Evolutionary conservation across 2,797 vertebrate genomes (phyloP).

Genomic region (Poecilia wingei): DNA sequence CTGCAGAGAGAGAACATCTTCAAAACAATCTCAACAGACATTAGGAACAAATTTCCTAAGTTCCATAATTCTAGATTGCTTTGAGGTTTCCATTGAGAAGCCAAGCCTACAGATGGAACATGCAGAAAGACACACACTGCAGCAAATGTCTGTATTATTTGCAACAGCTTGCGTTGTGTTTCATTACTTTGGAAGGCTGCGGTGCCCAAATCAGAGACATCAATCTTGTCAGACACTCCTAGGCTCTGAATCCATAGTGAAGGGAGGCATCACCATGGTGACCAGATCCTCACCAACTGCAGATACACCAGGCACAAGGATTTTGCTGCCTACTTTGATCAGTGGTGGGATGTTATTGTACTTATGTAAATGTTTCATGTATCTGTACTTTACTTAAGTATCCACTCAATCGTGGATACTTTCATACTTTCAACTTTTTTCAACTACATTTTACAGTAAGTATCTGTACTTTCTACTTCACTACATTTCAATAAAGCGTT

Average conservation of each 20-base stretch:
- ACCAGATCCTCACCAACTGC: not conserved
- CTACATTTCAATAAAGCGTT: too few species aligned
- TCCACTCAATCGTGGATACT: too few species aligned
- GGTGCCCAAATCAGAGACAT: not conserved
- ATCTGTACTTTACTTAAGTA: too few species aligned
- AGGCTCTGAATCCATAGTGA: not conserved
- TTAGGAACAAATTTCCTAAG: not conserved
- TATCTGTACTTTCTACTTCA: too few species aligned
- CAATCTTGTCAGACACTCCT: not conserved
- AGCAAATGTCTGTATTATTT: not conserved
- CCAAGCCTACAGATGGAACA: not conserved
- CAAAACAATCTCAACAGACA: not conserved
- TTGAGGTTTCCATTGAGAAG: not conserved
- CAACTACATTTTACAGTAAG: too few species aligned
- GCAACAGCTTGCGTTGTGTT: not conserved
- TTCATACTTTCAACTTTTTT: too few species aligned
- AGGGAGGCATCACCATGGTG: not conserved
- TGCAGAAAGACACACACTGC: not conserved
- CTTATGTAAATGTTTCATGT: too few species aligned
- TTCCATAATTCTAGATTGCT: not conserved
- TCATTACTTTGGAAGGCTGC: not conserved
- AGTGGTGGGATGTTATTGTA: too few species aligned
- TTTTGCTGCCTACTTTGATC: not conserved
- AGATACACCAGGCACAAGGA: not conserved
- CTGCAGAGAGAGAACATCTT: not conserved